A percentile compares a stretch with the other conserved stretches of the same genome.
Conservation (phyloP, 1,140 invertebrate genomes). For the Cydia amplana region DNA sequence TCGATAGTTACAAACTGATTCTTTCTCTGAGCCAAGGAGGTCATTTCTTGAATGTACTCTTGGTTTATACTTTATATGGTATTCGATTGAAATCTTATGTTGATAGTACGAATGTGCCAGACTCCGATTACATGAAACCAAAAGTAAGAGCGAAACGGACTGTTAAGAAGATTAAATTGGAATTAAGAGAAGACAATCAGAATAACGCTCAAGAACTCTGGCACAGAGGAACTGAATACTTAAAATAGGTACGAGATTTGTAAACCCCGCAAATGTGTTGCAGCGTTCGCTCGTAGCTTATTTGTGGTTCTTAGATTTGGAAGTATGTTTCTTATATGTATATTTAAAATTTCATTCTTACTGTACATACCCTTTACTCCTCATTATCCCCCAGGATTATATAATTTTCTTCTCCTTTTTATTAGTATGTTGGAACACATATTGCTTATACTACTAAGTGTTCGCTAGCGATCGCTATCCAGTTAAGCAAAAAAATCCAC, state of each 20-base stretch:
- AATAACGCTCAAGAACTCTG: neutral
- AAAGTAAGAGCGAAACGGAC: neutral
- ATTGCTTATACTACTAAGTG: too few relatives aligned
- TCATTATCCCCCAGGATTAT: too few relatives aligned
- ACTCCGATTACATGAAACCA: neutral
- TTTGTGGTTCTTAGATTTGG: neutral
- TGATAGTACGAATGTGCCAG: neutral
- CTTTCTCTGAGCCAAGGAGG: conserved; percentile 40
- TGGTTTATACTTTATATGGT: conserved; percentile 33
- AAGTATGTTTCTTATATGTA: neutral
- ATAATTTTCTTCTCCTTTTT: too few relatives aligned
- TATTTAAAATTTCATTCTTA: neutral
- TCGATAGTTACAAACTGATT: conserved; percentile 54
- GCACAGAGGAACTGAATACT: conserved; percentile 18
- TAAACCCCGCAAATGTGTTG: conserved; percentile 18
- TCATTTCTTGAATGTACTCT: conserved; percentile 37
- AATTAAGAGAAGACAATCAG: neutral
- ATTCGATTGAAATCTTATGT: neutral
- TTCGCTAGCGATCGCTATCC: too few relatives aligned
- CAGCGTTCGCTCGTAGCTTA: neutral
- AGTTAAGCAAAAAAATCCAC: too few relatives aligned
- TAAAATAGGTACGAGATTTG: neutral
- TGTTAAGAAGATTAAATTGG: neutral
- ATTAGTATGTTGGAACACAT: too few relatives aligned
- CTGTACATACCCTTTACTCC: too few relatives aligned